Evolutionary conservation across 2,888 invertebrate species (phyloP), one percentile per base, ranked within the genome.

Genomic region (Drosophila formosana): DNA sequence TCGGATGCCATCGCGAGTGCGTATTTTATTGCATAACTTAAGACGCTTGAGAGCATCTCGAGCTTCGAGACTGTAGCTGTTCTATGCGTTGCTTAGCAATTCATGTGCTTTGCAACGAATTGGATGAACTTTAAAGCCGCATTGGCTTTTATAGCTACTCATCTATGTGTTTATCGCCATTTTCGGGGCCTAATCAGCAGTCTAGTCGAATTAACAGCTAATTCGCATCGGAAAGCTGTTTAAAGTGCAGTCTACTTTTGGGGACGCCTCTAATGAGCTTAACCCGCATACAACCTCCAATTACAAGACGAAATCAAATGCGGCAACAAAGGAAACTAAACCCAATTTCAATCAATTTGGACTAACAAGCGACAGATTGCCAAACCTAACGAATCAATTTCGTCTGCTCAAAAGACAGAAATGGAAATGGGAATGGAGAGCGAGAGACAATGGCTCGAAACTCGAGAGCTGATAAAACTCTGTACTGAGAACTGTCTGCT

Each of bases 291-390:
- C 39, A 47, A 39, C 25, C 43, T 57, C n/a, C 69, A 78, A 60
- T 78, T 67, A 57, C 52, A 56, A 60, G 49, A 43, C 60, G 52
- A 74, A 45, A 73, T 78, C 60, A 55, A 78, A 78, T 69, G 53
- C 56, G 65, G 30, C 66, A 53, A 71, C 75, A 75, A 78, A 75
- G 64, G 57, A 75, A 56, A 60, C 81, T 51, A 66, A 83, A 74
- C 68, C 80, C 66, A 83, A 88, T 88, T 88, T 82, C 83, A 88
- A 85, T 82, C 83, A 85, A 88, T 83, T 83, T 81, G 63, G 28
- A 41, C 80, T 78, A 83, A 88, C 83, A 80, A 85, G 82, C 80
- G 80, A 78, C 80, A 77, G 88, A 88, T 84, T 80, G 71, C 64
- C 63, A 66, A 80, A 60, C 69, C 82, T 78, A 82, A 75, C 88